Percentiles rank a stretch among this genome's conserved stretches.
Evolutionary conservation across 2,888 invertebrate species (phyloP).

Genomic region (Cancer borealis): DNA sequence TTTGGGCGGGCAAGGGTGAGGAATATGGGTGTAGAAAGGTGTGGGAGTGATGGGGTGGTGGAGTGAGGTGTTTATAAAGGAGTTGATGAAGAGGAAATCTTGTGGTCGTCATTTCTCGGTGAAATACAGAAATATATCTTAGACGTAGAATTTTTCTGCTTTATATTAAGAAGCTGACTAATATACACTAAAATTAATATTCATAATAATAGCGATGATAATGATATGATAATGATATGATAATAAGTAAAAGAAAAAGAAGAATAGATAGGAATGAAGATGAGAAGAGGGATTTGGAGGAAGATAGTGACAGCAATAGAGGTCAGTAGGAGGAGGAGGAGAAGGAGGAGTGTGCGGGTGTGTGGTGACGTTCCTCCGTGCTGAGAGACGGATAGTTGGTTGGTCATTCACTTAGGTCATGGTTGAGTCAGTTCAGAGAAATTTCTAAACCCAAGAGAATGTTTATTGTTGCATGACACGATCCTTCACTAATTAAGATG

Average conservation of each 20-base stretch:
- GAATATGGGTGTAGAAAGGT: background rate
- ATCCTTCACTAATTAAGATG: background rate
- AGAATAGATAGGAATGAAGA: no score
- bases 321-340: background rate
- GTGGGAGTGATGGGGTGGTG: no score
- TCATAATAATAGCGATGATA: background rate
- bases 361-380: background rate
- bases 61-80: background rate
- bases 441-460: background rate
- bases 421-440: background rate
- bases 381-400: background rate
- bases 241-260: no score
- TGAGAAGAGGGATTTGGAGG: no score
- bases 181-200: background rate
- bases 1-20: background rate
- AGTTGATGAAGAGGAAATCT: background rate
- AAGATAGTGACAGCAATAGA: no score
- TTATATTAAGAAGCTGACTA: background rate
- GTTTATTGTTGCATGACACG: constrained; percentile 29
- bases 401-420: background rate
- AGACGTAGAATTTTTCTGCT: no score
- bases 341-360: background rate
- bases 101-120: no score
- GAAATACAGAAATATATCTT: no score
- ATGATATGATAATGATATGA: no score